phyloP scores from a whole-genome alignment of 2,113 vertebrate species.

The Ochotona princeps region DNA sequence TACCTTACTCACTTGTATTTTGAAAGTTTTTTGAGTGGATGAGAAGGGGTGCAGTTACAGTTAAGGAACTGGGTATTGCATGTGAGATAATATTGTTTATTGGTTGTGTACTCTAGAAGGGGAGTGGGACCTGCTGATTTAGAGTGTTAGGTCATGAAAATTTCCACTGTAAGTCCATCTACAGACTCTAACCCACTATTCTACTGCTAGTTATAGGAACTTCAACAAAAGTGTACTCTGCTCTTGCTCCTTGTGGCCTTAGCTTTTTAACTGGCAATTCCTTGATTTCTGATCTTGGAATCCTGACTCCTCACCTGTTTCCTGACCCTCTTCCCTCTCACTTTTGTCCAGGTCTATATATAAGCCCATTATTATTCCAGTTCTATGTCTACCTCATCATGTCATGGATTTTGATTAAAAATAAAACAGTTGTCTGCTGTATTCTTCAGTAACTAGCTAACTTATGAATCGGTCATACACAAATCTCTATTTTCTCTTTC shows the following conservation, averaged over 20 bases:
- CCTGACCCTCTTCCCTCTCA: not conserved
- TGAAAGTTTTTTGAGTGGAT: not conserved
- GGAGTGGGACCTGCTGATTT: not conserved
- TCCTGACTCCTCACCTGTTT: not conserved
- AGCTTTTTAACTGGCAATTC: not conserved
- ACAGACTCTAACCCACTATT: not conserved
- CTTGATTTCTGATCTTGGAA: not conserved
- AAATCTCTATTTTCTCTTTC: constrained; percentile 34
- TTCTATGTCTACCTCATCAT: not conserved
- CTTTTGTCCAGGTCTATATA: not conserved
- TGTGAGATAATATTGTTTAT: not conserved
- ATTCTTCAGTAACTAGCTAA: not conserved
- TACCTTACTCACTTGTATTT: not conserved
- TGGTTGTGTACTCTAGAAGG: not conserved
- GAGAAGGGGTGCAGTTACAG: not conserved
- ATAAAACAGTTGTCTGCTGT: not conserved
- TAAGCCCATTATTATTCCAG: not conserved
- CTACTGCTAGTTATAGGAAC: not conserved
- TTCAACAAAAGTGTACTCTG: not conserved
- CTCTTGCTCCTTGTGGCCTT: not conserved
- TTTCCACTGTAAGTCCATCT: not conserved
- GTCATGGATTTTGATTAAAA: constrained; percentile 1
- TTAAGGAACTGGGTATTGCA: not conserved
- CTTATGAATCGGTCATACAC: not conserved
- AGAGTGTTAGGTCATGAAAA: not conserved